Percentiles rank a stretch among this genome's conserved stretches.
phyloP scores from a whole-genome alignment of 2,888 invertebrate genomes.

The Beris chalybata region DNA sequence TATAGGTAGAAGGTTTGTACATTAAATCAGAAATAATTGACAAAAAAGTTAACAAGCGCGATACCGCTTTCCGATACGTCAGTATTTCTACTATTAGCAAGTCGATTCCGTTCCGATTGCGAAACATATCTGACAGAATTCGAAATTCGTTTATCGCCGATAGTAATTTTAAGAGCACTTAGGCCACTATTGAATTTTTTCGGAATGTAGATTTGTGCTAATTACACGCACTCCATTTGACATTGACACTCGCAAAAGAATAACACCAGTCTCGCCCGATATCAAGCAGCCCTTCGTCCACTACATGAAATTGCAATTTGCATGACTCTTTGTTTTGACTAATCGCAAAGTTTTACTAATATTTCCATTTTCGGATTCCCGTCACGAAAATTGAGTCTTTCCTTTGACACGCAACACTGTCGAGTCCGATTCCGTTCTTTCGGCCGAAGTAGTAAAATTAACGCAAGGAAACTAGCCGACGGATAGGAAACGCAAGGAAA shows the following conservation, averaged over 20 bases:
- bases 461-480: too few species aligned
- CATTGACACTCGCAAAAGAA: constrained; percentile 10
- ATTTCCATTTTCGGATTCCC: constrained; percentile 14
- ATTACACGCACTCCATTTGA: neutral
- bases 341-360: constrained; percentile 22
- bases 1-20: neutral
- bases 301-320: constrained; percentile 6
- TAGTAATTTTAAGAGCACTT: neutral
- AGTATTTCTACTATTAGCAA: constrained; percentile 20
- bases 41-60: constrained; percentile 21
- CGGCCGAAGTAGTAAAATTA: neutral
- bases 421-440: neutral
- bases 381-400: constrained; percentile 25
- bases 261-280: neutral
- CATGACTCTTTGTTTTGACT: constrained; percentile 26
- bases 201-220: neutral
- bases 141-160: neutral
- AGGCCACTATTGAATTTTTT: neutral
- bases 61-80: constrained; percentile 28
- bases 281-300: constrained; percentile 2
- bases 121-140: neutral
- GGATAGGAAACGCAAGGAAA: too few species aligned
- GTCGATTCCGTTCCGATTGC: constrained; percentile 9
- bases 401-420: constrained; percentile 18
- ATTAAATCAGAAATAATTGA: constrained; percentile 19